These are phyloP conservation scores for Agrilus mali DNA, from an alignment of 2,888 invertebrate genomes.

Conservation along the genomic window DNA sequence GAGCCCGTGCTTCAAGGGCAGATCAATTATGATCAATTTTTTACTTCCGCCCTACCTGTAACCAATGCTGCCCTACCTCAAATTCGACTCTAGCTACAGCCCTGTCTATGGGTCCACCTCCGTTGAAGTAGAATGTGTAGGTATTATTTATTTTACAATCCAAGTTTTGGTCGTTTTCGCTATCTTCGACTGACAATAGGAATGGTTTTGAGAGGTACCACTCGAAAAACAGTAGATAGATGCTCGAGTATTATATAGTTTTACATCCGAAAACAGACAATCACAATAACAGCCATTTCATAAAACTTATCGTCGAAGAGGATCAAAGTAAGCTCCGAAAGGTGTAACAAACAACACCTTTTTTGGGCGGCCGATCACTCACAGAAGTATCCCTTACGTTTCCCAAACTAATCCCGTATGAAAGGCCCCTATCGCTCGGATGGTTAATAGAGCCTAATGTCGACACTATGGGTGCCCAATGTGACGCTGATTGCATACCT, in stretches of 20 bases:
- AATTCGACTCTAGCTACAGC: too few relatives aligned
- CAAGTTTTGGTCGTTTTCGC: too few relatives aligned
- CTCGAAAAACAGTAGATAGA: constrained; percentile 1
- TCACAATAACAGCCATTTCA: constrained; percentile 13
- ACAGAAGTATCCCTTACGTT: constrained; percentile 19
- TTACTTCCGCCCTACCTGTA: too few relatives aligned
- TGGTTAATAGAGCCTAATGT: constrained; percentile 29
- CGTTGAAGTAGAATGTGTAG: too few relatives aligned
- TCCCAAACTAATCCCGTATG: constrained; percentile 16
- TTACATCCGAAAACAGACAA: constrained; percentile 6
- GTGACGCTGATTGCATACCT: constrained; percentile 18
- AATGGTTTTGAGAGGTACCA: constrained; percentile 6
- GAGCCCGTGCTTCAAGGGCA: too few relatives aligned
- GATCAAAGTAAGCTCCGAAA: constrained; percentile 14
- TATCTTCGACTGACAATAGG: background rate
- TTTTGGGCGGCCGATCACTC: constrained; percentile 13
- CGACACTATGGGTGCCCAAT: constrained; percentile 26
- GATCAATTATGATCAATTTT: too few relatives aligned
- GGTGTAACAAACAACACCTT: constrained; percentile 20
- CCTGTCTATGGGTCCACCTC: too few relatives aligned
- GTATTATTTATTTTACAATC: too few relatives aligned
- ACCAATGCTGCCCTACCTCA: too few relatives aligned
- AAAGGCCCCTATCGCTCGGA: constrained; percentile 24
- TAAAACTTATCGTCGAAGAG: constrained; percentile 17
- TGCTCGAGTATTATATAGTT: too few relatives aligned